Conservation (phyloP, 1,140 invertebrate species). For the Ridgeia piscesae region DNA sequence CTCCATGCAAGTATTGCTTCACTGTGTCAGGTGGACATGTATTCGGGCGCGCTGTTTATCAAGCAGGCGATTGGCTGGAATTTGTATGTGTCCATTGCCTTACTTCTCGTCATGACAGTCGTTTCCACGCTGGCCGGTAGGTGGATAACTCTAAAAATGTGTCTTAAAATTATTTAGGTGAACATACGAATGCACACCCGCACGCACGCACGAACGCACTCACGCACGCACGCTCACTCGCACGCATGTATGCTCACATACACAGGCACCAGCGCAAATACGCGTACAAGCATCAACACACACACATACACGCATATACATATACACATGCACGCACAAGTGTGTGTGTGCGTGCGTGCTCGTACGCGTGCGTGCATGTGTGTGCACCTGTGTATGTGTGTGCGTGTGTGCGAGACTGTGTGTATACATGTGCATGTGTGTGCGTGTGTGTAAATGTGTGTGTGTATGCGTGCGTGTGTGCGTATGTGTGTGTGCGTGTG, state of each 20-base stretch:
- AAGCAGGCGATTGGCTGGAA: constrained; percentile 61
- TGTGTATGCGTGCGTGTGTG: too few species aligned
- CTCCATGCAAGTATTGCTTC: background rate
- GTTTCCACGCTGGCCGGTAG: constrained; percentile 58
- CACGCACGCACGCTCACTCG: background rate
- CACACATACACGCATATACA: too few species aligned
- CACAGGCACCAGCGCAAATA: too few species aligned
- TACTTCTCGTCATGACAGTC: constrained; percentile 59
- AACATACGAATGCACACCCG: too few species aligned
- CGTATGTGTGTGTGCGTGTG: too few species aligned
- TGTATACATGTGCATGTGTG: too few species aligned
- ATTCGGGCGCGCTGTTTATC: constrained; percentile 62
- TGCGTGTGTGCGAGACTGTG: too few species aligned
- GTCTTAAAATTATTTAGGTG: background rate
- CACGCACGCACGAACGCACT: background rate
- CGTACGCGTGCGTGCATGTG: background rate
- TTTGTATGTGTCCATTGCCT: constrained; percentile 57
- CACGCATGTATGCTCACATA: background rate
- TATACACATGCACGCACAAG: too few species aligned
- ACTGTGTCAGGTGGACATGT: constrained; percentile 52
- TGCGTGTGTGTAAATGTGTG: too few species aligned
- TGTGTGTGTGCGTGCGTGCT: background rate
- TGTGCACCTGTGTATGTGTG: too few species aligned
- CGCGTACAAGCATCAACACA: too few species aligned
- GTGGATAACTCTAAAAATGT: background rate